Evolutionary conservation across 1,140 invertebrate species (phyloP).

Genomic region (Euborellia annulipes): DNA sequence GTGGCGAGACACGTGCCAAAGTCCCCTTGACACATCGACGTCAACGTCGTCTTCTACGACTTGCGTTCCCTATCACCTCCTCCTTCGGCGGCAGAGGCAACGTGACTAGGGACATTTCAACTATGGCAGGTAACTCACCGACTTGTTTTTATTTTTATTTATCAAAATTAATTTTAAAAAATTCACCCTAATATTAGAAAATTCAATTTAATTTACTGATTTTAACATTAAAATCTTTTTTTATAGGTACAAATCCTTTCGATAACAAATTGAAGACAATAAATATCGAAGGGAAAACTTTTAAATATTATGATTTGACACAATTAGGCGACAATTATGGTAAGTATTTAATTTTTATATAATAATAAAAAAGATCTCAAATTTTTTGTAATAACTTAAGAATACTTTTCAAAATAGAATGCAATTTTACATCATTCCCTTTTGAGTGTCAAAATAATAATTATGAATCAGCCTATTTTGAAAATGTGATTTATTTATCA

Average conservation of each 20-base stretch:
- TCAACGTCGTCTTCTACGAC: too few relatives aligned
- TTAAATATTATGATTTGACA: constrained; percentile 59
- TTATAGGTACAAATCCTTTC: constrained; percentile 44
- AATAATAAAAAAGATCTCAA: not conserved
- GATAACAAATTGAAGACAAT: constrained; percentile 47
- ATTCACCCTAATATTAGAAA: too few relatives aligned
- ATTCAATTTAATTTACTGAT: too few relatives aligned
- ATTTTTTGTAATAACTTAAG: not conserved
- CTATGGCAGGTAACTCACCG: too few relatives aligned
- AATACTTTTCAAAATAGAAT: not conserved
- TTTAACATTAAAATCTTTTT: too few relatives aligned
- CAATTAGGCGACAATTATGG: constrained; percentile 57
- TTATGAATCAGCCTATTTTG: constrained; percentile 5
- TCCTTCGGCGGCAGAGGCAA: too few relatives aligned
- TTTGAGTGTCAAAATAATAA: constrained; percentile 4
- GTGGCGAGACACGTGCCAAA: too few relatives aligned
- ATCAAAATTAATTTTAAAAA: too few relatives aligned
- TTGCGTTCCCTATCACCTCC: too few relatives aligned
- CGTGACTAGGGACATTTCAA: too few relatives aligned
- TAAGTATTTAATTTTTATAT: constrained; percentile 30
- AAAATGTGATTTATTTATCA: constrained; percentile 6
- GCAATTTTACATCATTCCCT: constrained; percentile 1
- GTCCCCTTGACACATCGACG: too few relatives aligned
- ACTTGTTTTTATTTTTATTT: too few relatives aligned
- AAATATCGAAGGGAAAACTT: constrained; percentile 43